phyloP scores from a whole-genome alignment of 2,113 vertebrate species.

The Antennarius striatus region DNA sequence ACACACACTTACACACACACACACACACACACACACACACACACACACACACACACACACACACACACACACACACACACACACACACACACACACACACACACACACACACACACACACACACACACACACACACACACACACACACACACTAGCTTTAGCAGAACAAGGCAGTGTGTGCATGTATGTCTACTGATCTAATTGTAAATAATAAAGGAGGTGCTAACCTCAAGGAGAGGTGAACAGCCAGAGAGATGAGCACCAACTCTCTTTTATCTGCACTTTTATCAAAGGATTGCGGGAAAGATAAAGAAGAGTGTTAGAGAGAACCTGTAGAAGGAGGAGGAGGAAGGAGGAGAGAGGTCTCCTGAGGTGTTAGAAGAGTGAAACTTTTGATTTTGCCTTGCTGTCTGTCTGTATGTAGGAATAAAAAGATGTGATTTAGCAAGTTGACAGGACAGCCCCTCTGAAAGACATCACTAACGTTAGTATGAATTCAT shows the following conservation, averaged over 20 bases:
- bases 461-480: conserved; percentile 52
- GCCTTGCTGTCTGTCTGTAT: conserved; percentile 46
- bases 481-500: conserved; percentile 46
- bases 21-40: no score
- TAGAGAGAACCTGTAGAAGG: conserved; percentile 41
- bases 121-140: conserved; percentile 12
- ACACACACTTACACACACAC: conserved; percentile 16
- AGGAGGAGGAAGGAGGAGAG: conserved; percentile 48
- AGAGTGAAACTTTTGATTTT: conserved; percentile 76
- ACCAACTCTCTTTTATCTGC: conserved; percentile 76
- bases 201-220: conserved; percentile 77
- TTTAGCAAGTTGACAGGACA: conserved; percentile 56
- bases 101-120: no score
- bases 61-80: no score
- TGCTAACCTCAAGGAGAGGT: conserved; percentile 72
- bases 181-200: conserved; percentile 58
- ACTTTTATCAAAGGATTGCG: conserved; percentile 77
- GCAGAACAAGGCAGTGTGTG: conserved; percentile 62
- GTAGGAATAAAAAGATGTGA: conserved; percentile 56
- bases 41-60: no score
- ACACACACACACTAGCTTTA: conserved; percentile 48
- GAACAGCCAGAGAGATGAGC: conserved; percentile 70
- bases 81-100: no score
- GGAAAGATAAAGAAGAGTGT: conserved; percentile 66
- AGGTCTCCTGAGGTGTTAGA: conserved; percentile 71